Evolutionary conservation across 1,140 invertebrate species (phyloP).

Genomic region (Orussus abietinus): DNA sequence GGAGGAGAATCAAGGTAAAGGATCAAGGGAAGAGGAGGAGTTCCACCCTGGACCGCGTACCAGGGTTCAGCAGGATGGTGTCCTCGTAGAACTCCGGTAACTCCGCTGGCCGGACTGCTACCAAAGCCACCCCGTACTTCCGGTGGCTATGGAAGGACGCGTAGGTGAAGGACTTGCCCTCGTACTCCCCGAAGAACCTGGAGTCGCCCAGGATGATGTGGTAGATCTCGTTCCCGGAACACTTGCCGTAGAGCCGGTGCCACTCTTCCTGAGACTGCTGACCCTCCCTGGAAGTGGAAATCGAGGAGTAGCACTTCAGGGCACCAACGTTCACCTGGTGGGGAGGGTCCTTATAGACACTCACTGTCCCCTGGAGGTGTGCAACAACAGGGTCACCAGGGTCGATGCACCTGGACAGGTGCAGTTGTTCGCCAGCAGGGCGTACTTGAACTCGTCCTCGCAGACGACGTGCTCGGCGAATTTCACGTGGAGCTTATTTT

Average conservation of each 20-base stretch:
- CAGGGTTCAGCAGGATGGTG: slow-evolving; percentile 91
- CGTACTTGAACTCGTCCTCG: slow-evolving; percentile 97
- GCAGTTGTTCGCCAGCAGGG: slow-evolving; percentile 94
- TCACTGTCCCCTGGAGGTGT: slow-evolving; percentile 95
- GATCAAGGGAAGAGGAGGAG: slow-evolving; percentile 3
- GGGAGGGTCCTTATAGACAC: too few species aligned
- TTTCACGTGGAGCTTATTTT: slow-evolving; percentile 97
- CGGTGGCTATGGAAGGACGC: slow-evolving; percentile 97
- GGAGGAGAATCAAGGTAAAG: too few species aligned
- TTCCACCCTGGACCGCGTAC: slow-evolving; percentile 33
- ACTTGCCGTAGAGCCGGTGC: slow-evolving; percentile 94
- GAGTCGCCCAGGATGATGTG: slow-evolving; percentile 93
- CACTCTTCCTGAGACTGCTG: slow-evolving; percentile 95
- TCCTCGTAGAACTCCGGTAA: slow-evolving; percentile 92
- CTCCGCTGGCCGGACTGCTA: slow-evolving; percentile 89
- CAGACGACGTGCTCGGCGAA: slow-evolving; percentile 97
- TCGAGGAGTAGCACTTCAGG: slow-evolving; percentile 1
- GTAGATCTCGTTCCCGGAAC: slow-evolving; percentile 98
- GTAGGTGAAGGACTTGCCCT: slow-evolving; percentile 97
- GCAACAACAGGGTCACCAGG: slow-evolving; percentile 88
- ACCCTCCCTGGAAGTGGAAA: slow-evolving; percentile 74
- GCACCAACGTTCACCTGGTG: too few species aligned
- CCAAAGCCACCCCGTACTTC: slow-evolving; percentile 96
- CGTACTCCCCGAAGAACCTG: slow-evolving; percentile 96
- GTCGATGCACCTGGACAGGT: slow-evolving; percentile 96